Evolutionary conservation across 2,888 invertebrate genomes (phyloP).

Genomic region (Sabatieria punctata): DNA sequence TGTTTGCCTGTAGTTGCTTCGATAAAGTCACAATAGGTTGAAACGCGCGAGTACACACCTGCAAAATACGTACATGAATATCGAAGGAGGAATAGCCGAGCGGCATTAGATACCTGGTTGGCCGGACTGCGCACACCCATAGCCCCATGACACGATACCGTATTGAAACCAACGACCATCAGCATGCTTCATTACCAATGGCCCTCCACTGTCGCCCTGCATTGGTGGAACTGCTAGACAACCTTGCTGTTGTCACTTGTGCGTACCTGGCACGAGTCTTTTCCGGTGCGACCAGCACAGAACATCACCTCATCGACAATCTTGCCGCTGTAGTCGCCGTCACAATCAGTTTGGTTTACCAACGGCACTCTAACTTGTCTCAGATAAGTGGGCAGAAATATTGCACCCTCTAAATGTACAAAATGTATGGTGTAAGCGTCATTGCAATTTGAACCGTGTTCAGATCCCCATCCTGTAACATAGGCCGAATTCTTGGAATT

Average conservation of each 20-base stretch:
- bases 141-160: background rate
- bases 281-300: constrained; percentile 1
- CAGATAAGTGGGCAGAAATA: no score
- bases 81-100: no score
- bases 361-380: background rate
- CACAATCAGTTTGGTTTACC: background rate
- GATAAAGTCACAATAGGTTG: no score
- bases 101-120: no score
- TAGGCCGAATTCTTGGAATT: background rate
- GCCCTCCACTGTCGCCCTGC: constrained; percentile 4
- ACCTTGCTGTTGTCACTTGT: no score
- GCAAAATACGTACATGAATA: no score
- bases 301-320: background rate
- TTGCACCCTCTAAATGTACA: no score
- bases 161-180: constrained; percentile 1
- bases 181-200: background rate
- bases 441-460: background rate
- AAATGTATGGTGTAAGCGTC: background rate
- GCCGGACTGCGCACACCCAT: background rate
- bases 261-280: constrained; percentile 1
- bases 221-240: no score
- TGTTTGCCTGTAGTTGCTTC: no score
- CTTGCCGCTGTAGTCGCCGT: background rate
- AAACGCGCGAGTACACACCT: no score
- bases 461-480: background rate